These are phyloP conservation scores for Lordiphosa fenestrarum DNA, from an alignment of 2,888 invertebrate species.

Conservation along the genomic window DNA sequence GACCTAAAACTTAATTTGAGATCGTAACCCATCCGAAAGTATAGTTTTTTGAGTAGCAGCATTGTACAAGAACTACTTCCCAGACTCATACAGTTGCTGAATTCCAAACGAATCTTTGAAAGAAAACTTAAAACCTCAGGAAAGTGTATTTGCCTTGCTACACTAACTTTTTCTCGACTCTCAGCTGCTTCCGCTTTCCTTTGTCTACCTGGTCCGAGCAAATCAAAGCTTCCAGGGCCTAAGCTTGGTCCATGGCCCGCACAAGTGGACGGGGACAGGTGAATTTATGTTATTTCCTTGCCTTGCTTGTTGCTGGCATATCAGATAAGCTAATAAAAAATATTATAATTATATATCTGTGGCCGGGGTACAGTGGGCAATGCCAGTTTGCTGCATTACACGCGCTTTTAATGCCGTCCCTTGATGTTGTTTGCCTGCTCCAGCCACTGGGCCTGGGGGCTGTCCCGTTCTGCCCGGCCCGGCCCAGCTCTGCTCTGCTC, in stretches of 20 bases:
- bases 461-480: background rate
- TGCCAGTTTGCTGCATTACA: constrained; percentile 44
- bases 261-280: constrained; percentile 22
- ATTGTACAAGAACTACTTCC: too few relatives aligned
- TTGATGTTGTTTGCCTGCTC: constrained; percentile 29
- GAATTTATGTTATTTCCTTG: constrained; percentile 78
- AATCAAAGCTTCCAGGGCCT: constrained; percentile 47
- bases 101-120: too few relatives aligned
- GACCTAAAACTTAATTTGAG: too few relatives aligned
- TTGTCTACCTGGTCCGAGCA: constrained; percentile 4
- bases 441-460: constrained; percentile 7
- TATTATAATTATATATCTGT: constrained; percentile 79
- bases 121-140: background rate
- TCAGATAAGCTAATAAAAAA: constrained; percentile 80
- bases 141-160: constrained; percentile 5
- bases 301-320: constrained; percentile 66
- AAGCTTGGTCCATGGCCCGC: constrained; percentile 25
- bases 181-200: too few relatives aligned
- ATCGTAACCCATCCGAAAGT: too few relatives aligned
- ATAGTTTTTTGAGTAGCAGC: too few relatives aligned
- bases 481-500: constrained; percentile 19
- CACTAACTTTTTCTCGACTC: background rate
- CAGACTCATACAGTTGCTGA: too few relatives aligned
- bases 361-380: constrained; percentile 41
- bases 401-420: constrained; percentile 50